Evolutionary conservation across 2,888 invertebrate genomes (phyloP), one percentile per base, ranked within the genome.

Genomic region (Alloscopus bannaensis): DNA sequence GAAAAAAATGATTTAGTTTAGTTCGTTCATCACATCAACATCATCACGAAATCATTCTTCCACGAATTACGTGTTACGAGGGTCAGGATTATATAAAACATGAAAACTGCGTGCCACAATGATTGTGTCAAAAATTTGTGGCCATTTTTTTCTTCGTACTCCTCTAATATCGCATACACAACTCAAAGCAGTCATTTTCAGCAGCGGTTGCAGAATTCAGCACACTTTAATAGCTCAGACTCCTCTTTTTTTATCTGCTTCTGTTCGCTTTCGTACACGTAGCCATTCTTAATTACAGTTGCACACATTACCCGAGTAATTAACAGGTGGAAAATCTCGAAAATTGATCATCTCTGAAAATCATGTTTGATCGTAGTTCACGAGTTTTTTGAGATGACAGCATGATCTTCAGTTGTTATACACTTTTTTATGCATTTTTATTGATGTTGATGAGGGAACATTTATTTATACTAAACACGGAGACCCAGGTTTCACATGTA

Each of bases 261-360:
- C 42, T 55, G 45, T 52, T 50, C 36, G 50, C 71, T 72, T 20
- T n/a, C n/a, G n/a, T n/a, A n/a, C n/a, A n/a, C n/a, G n/a, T n/a
- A n/a, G n/a, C n/a, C n/a, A n/a, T n/a, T 22, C 24, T 57, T 64
- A 64, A 72, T 72, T 72, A 72, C 18, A 55, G 22, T 29, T 65
- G 72, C 42, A 65, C 72, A 72, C 40, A 64, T 64, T 72, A 55
- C n/a, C n/a, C n/a, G 62, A 45, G 29, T 40, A 72, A 64, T 64
- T 72, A 72, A 60, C 36, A 36, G 59, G 42, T 70, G 64, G 24
- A 71, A 50, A n/a, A 47, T n/a, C n/a, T n/a, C n/a, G n/a, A n/a
- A n/a, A 13, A 52, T 68, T 8, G 31, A 13, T 59, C 11, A 59
- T 16, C 59, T 20, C n/a, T 8, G 1, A 59, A 59, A 59, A 59